Conservation (phyloP, 2,113 vertebrate species). For the Crotalus viridis region DNA sequence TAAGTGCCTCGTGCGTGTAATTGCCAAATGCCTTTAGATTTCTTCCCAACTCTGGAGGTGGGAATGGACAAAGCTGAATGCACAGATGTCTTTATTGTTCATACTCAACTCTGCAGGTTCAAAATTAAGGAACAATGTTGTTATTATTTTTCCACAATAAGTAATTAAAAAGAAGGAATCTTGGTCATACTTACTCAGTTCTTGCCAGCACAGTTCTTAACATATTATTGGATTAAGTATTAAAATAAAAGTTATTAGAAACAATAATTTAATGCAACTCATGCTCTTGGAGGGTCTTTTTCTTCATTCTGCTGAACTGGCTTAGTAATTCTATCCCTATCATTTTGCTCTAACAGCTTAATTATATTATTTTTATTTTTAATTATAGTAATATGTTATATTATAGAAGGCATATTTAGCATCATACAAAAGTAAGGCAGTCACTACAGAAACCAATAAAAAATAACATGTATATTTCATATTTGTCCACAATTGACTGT, state of each 20-base stretch:
- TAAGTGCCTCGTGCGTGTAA: neutral
- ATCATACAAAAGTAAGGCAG: slow-evolving; percentile 44
- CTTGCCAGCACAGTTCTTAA: neutral
- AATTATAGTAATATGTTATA: neutral
- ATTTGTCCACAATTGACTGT: slow-evolving; percentile 15
- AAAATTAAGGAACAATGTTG: neutral
- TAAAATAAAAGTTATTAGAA: neutral
- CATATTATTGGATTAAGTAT: neutral
- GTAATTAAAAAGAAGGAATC: neutral
- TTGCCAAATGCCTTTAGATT: neutral
- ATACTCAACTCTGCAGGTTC: neutral
- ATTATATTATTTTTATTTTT: neutral
- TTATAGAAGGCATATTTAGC: neutral
- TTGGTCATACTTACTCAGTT: neutral
- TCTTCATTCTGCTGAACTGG: neutral
- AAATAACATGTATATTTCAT: slow-evolving; percentile 26
- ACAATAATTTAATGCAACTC: neutral
- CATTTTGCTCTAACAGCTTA: neutral
- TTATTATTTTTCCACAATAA: neutral
- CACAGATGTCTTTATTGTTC: neutral
- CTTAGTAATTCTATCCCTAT: neutral
- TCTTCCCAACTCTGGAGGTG: neutral
- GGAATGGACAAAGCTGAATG: neutral
- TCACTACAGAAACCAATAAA: slow-evolving; percentile 20
- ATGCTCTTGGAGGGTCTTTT: neutral